Conservation (phyloP, 1,140 invertebrate genomes). For the Eriosoma lanigerum region DNA sequence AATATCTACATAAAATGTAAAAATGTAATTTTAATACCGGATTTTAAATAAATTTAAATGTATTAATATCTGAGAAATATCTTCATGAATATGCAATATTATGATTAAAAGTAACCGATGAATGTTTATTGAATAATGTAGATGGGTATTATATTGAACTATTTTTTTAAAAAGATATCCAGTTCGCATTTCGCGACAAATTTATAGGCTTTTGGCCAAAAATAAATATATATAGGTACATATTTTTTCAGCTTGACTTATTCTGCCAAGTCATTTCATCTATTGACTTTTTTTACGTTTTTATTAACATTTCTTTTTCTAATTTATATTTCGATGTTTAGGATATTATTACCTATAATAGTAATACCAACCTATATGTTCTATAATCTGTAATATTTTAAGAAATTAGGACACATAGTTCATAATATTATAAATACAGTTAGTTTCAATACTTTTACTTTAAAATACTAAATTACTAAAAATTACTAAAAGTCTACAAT, state of each 20-base stretch:
- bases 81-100: not conserved
- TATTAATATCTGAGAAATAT: not conserved
- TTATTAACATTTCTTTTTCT: constrained; percentile 20
- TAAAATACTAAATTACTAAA: too few relatives aligned
- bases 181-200: not conserved
- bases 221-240: constrained; percentile 19
- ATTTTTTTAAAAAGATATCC: too few relatives aligned
- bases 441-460: too few relatives aligned
- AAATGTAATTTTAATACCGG: too few relatives aligned
- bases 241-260: constrained; percentile 38
- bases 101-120: not conserved
- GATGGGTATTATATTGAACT: too few relatives aligned
- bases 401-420: too few relatives aligned
- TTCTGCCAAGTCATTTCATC: constrained; percentile 1
- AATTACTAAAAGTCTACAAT: too few relatives aligned
- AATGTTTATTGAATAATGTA: constrained; percentile 26
- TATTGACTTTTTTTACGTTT: constrained; percentile 20
- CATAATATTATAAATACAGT: too few relatives aligned
- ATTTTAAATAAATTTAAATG: not conserved
- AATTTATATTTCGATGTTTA: not conserved
- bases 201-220: constrained; percentile 15
- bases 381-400: too few relatives aligned
- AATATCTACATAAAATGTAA: too few relatives aligned
- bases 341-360: too few relatives aligned
- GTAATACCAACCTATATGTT: too few relatives aligned